A percentile compares a stretch with the other conserved stretches of the same genome.
These are phyloP conservation scores for Stegana nigrithorax DNA, from an alignment of 2,888 invertebrate genomes.

Conservation along the genomic window DNA sequence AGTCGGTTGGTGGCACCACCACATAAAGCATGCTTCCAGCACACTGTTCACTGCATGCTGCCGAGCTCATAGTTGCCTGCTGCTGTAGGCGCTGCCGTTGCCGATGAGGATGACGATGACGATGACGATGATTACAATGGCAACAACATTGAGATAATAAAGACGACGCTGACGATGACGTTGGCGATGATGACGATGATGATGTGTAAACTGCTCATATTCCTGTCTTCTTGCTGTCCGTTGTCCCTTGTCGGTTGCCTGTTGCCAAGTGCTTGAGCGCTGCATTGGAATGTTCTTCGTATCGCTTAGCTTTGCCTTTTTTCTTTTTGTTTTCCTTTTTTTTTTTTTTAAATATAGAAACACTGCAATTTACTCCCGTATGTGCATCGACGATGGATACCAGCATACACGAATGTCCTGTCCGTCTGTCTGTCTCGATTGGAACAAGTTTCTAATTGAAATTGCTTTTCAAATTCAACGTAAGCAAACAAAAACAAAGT, in stretches of 20 bases:
- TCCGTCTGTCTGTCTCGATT: background rate
- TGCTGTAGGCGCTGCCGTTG: background rate
- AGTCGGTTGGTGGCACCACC: no score
- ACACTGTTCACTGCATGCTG: no score
- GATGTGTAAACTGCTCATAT: slow-evolving; percentile 51
- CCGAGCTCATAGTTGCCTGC: no score
- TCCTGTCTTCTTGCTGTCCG: slow-evolving; percentile 22
- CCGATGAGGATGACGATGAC: slow-evolving; percentile 17
- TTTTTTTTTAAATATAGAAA: no score
- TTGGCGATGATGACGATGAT: slow-evolving; percentile 50
- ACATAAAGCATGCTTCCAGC: no score
- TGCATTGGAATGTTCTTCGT: slow-evolving; percentile 8
- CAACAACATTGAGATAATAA: slow-evolving; percentile 13
- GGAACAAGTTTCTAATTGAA: slow-evolving; percentile 13
- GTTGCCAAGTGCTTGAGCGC: slow-evolving; percentile 35
- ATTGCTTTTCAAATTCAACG: slow-evolving; percentile 1
- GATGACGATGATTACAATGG: slow-evolving; percentile 30
- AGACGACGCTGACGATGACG: slow-evolving; percentile 4
- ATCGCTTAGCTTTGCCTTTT: no score
- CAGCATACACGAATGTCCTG: background rate
- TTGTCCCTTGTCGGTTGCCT: slow-evolving; percentile 21
- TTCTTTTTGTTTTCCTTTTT: no score
- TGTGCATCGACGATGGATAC: no score
- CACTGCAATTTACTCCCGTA: no score
- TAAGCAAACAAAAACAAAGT: background rate